These are phyloP conservation scores for Temnopleurus reevesii DNA, from an alignment of 53 echinoderm and acorn worm species.

Conservation along the genomic window DNA sequence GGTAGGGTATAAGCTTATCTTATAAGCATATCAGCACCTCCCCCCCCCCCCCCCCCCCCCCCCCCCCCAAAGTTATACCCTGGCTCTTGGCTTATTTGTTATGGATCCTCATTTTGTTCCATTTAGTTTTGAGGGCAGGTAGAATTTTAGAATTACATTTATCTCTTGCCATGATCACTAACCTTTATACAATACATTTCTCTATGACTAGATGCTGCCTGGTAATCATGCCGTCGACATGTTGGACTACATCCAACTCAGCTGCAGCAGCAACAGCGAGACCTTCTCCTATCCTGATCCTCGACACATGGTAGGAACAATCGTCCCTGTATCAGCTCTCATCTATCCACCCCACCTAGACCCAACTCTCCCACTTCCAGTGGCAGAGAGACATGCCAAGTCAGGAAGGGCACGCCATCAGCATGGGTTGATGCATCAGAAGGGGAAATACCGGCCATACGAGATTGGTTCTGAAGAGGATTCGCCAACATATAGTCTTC, in stretches of 20 bases:
- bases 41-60: too few relatives aligned
- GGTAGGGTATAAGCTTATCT: too few relatives aligned
- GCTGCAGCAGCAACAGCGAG: background rate
- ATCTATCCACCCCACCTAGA: conserved; percentile 16
- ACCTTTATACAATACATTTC: background rate
- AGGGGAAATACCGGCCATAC: background rate
- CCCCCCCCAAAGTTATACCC: too few relatives aligned
- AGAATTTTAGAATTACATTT: too few relatives aligned
- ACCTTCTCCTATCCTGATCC: conserved; percentile 28
- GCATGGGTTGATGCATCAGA: background rate
- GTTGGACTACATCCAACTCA: conserved; percentile 35
- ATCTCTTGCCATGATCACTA: background rate
- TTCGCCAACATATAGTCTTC: conserved; percentile 5
- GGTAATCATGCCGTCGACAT: background rate
- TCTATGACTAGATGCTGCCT: background rate
- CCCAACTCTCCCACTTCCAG: background rate
- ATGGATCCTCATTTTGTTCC: too few relatives aligned
- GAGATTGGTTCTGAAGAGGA: background rate
- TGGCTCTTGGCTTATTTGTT: too few relatives aligned
- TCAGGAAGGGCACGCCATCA: background rate
- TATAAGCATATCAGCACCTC: too few relatives aligned
- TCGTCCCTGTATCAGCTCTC: conserved; percentile 11
- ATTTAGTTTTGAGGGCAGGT: too few relatives aligned
- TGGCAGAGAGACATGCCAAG: background rate
- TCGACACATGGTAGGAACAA: background rate